A percentile compares a stretch with the other conserved stretches of the same genome.
Conservation (phyloP, 2,888 invertebrate species). For the Brachyptera putata region DNA sequence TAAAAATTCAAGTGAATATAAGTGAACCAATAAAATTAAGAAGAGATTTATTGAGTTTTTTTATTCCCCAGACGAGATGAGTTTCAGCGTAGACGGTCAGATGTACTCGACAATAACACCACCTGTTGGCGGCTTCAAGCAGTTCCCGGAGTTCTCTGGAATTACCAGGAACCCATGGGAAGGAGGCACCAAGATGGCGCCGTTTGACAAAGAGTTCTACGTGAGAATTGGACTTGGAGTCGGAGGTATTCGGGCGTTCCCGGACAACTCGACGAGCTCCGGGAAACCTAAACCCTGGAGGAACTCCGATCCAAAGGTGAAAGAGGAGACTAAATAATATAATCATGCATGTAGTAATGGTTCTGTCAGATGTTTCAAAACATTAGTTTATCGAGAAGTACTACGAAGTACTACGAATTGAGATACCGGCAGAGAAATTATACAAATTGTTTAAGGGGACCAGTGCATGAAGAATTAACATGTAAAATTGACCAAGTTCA, state of each 20-base stretch:
- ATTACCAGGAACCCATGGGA: conserved; percentile 49
- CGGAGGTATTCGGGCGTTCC: conserved; percentile 38
- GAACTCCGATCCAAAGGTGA: conserved; percentile 30
- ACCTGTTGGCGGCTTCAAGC: conserved; percentile 48
- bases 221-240: conserved; percentile 38
- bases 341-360: no score
- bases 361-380: no score
- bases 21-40: not conserved
- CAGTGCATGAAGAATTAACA: no score
- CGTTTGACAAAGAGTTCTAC: conserved; percentile 62
- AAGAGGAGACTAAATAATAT: no score
- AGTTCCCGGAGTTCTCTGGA: conserved; percentile 32
- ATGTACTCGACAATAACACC: conserved; percentile 51
- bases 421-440: no score
- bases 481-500: no score
- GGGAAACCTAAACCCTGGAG: conserved; percentile 30
- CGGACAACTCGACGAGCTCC: conserved; percentile 35
- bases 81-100: conserved; percentile 53
- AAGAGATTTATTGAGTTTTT: conserved; percentile 9
- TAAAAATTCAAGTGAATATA: no score
- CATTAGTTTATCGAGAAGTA: no score
- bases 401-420: no score
- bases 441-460: no score
- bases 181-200: conserved; percentile 57
- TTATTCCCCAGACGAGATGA: conserved; percentile 45